Base-by-base conservation (phyloP, 1,140 invertebrate genomes). In the Dendroctonus valens region DNA sequence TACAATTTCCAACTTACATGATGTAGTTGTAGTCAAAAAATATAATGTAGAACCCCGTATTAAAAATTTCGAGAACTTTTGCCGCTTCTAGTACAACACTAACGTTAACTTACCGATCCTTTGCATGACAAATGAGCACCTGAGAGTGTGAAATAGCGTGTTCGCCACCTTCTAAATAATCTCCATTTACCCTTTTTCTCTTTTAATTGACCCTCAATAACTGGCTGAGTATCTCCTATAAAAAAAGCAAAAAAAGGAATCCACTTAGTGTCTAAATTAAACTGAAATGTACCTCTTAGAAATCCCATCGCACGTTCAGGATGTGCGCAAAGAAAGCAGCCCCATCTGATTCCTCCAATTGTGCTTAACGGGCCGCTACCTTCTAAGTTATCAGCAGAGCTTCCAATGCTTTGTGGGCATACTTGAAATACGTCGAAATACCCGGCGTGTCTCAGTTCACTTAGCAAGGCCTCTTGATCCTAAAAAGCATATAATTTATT, bases 121-220 rank as follows among this genome's bases (percentile, higher is more conserved):
- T 91, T 90, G 78, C 91, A 94, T 5, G 91, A 91, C 40, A 97
- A 85, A 79, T 94, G 91, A 7, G 91, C 92, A 0, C 92, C 93
- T 54, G 93, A 96, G 11, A 97, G 81, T 8, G 94, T 96, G 78
- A 97, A 97, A 81, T 97, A 96, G 67, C 93, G 79, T 6, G 93
- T 96, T 65, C 93, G 86, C 94, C 94, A 97, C 65, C 93, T 80
- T 59, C 91, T 84, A 78, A 97, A 93, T 55, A 97, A 83, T 72
- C 91, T 86, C 93, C 93, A 97, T 75, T 91, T 86, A 11, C 93
- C 93, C 79, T 94, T 96, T 81, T 97, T 97, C 81, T 97, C 94
- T 81, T 97, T 97, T 12, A 97, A 79, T 77, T 94, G 92, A 1
- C 94, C 95, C 83, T 97, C 87, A 64, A 93, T 91, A 62, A 92